Evolutionary conservation across 2,113 vertebrate species (phyloP).

Genomic region (Crocuta crocuta): DNA sequence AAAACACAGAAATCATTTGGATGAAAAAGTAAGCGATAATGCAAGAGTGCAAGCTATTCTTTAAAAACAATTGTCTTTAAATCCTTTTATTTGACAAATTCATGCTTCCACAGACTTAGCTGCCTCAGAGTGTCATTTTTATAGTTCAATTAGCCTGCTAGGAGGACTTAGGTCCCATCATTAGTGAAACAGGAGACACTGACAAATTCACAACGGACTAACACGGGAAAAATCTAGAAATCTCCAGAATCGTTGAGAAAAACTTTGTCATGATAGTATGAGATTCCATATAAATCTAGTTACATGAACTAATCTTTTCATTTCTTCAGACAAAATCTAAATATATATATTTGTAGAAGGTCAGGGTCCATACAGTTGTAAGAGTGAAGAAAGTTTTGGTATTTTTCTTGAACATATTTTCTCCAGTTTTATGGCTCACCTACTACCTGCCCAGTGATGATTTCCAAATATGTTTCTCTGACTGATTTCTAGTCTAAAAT

Average conservation of each 20-base stretch:
- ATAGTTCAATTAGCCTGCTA: slow-evolving; percentile 55
- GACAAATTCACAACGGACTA: slow-evolving; percentile 62
- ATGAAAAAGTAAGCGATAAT: slow-evolving; percentile 79
- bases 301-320: neutral
- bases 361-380: neutral
- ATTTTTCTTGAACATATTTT: neutral
- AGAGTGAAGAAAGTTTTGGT: neutral
- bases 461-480: neutral
- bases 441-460: neutral
- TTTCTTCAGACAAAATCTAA: slow-evolving; percentile 1
- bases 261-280: neutral
- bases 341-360: neutral
- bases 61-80: slow-evolving; percentile 76
- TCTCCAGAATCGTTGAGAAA: slow-evolving; percentile 7
- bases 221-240: slow-evolving; percentile 46
- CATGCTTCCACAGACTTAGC: slow-evolving; percentile 45
- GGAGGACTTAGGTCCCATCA: slow-evolving; percentile 4
- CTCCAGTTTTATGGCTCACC: neutral
- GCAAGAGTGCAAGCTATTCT: slow-evolving; percentile 62
- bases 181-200: slow-evolving; percentile 54
- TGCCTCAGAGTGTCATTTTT: slow-evolving; percentile 64
- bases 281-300: neutral
- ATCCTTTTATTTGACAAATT: slow-evolving; percentile 75
- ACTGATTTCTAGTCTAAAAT: neutral
- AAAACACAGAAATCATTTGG: slow-evolving; percentile 70